Base-by-base conservation (phyloP, 2,888 invertebrate genomes). In the Laspeyria flexula region DNA sequence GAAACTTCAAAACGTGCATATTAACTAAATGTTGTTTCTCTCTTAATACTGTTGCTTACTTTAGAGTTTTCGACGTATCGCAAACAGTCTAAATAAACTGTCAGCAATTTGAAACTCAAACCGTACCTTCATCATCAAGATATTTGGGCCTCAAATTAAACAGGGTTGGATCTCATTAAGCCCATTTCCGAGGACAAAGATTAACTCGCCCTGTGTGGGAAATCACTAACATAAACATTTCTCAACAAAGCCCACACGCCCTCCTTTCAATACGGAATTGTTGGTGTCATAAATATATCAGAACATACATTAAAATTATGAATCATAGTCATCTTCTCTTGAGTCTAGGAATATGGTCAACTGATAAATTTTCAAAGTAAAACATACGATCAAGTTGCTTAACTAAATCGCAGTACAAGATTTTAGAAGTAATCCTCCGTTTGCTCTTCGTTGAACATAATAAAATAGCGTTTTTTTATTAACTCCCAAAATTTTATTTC, bases 171-270 rank as follows among this genome's bases (percentile, higher is more conserved):
- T 46, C 65, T 65, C 55, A 61, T 69, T 69, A 55, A 55, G 38
- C 55, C 65, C 38, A 52, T 65, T 58, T 54, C 42, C 33, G 43
- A 51, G 55, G 60, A 68, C 53, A 63, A 56, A 56, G 55, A 68
- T 68, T 65, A 60, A 56, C 42, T 44, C 44, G 34, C 37, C 13
- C 43, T 38, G 40, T 65, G 45, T 45, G 45, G 51, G 21, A 48
- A 59, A 64, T 51, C 55, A 51, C 37, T 53, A 51, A 52, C 49
- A 56, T 64, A 65, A 65, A 64, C 60, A 65, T 33, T 30, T 34
- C 31, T 48, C 43, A 57, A 42, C 33, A 41, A 39, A 23, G 43
- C 13, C 12, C 31, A 6, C 25, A 25, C 35, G 15, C 23, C 33
- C 27, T 34, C 25, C 13, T 43, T 4, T 7, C 3, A 7, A 25